These are phyloP conservation scores for Acipenser ruthenus DNA, from an alignment of 2,797 vertebrate genomes.

Conservation along the genomic window DNA sequence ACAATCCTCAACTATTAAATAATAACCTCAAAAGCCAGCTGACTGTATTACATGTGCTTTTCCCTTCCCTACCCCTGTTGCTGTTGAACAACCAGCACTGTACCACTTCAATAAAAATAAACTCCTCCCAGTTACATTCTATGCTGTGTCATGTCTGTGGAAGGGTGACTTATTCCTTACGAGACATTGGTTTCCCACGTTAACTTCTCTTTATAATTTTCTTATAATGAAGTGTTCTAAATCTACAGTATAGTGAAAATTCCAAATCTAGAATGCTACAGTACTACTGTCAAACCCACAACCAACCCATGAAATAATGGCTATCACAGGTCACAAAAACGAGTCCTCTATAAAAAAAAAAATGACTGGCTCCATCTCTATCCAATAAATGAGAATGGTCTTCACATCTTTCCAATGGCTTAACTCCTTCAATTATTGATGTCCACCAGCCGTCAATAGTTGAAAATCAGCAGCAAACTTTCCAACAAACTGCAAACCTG, in stretches of 20 bases:
- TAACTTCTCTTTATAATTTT: neutral
- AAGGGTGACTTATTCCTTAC: conserved; percentile 34
- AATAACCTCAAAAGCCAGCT: conserved; percentile 3
- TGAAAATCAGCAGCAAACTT: too few relatives aligned
- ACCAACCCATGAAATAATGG: too few relatives aligned
- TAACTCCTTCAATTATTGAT: too few relatives aligned
- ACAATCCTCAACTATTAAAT: conserved; percentile 20
- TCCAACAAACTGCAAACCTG: too few relatives aligned
- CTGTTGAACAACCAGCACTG: neutral
- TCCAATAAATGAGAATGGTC: too few relatives aligned
- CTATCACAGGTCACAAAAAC: too few relatives aligned
- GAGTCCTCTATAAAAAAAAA: too few relatives aligned
- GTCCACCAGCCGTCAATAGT: too few relatives aligned
- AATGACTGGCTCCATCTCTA: too few relatives aligned
- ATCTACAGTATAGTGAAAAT: conserved; percentile 5
- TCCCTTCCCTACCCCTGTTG: neutral
- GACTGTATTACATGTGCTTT: neutral
- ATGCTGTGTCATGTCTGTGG: conserved; percentile 10
- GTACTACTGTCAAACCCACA: too few relatives aligned
- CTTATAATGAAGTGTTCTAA: neutral
- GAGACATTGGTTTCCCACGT: conserved; percentile 5
- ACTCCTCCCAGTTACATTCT: neutral
- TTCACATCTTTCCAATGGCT: too few relatives aligned
- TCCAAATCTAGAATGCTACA: too few relatives aligned
- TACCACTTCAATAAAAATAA: neutral